A percentile compares a stretch with the other conserved stretches of the same genome.
Conservation (phyloP, 2,888 invertebrate genomes). For the Scaeva pyrastri region DNA sequence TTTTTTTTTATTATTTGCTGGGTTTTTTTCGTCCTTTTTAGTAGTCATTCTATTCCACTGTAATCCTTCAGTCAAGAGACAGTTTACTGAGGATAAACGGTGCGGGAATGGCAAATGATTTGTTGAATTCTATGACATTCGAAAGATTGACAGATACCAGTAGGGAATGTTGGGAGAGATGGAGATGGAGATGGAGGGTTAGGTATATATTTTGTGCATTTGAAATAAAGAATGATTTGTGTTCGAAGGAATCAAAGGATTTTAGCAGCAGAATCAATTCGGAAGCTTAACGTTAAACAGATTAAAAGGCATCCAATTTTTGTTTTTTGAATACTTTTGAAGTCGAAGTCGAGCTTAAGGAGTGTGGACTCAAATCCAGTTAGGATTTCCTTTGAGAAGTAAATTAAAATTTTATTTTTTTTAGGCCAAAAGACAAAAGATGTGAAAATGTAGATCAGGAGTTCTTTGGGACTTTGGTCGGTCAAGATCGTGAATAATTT, state of each 20-base stretch:
- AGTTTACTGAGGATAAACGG: slow-evolving; percentile 61
- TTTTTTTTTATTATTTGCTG: no score
- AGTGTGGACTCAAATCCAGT: not conserved
- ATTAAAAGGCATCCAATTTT: not conserved
- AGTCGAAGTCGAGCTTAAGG: not conserved
- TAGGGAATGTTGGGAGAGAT: not conserved
- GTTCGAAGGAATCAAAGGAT: not conserved
- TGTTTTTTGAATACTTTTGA: not conserved
- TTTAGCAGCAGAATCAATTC: not conserved
- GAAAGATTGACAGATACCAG: slow-evolving; percentile 55
- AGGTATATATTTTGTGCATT: slow-evolving; percentile 16
- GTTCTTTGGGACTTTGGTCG: no score
- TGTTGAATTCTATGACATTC: slow-evolving; percentile 68
- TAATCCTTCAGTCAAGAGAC: slow-evolving; percentile 65
- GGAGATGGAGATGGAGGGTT: not conserved
- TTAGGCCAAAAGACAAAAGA: no score
- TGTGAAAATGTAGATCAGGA: no score
- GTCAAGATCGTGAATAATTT: no score
- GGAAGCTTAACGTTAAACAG: not conserved
- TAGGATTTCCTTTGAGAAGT: not conserved
- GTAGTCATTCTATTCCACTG: slow-evolving; percentile 12
- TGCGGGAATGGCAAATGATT: slow-evolving; percentile 58
- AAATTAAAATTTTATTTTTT: no score
- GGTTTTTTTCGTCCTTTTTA: not conserved
- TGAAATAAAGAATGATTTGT: slow-evolving; percentile 28